A percentile compares a stretch with the other conserved stretches of the same genome.
Conservation (phyloP, 2,797 vertebrate genomes). For the Cossypha caffra region DNA sequence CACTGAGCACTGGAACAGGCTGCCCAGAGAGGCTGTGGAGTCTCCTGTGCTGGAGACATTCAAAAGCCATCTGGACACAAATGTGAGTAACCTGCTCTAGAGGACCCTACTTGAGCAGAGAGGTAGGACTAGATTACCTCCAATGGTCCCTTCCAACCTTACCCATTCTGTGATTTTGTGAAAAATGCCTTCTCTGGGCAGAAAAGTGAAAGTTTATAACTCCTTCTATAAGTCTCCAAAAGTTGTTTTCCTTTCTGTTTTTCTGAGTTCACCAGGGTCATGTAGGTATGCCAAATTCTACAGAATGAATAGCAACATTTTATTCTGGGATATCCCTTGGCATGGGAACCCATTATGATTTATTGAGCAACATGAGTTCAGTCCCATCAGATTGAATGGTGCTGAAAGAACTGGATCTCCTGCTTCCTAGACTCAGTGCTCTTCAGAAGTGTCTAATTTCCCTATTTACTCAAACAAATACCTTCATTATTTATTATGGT, state of each 20-base stretch:
- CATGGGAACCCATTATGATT: neutral
- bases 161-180: neutral
- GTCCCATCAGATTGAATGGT: neutral
- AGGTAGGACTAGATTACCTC: neutral
- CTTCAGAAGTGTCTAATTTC: neutral
- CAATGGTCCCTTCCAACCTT: neutral
- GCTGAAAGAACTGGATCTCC: neutral
- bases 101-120: neutral
- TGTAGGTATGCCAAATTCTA: neutral
- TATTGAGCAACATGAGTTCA: neutral
- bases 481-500: neutral
- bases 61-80: neutral
- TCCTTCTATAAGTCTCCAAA: neutral
- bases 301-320: neutral
- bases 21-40: neutral
- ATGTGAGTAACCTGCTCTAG: neutral
- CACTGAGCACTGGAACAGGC: neutral
- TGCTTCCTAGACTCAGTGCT: neutral
- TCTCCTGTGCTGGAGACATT: neutral
- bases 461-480: neutral
- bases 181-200: neutral
- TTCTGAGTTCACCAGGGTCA: neutral
- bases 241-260: neutral
- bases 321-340: neutral
- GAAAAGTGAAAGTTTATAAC: neutral